Evolutionary conservation across 2,797 vertebrate genomes (phyloP), one percentile per base, ranked within the genome.

Genomic region (Vipera latastei): DNA sequence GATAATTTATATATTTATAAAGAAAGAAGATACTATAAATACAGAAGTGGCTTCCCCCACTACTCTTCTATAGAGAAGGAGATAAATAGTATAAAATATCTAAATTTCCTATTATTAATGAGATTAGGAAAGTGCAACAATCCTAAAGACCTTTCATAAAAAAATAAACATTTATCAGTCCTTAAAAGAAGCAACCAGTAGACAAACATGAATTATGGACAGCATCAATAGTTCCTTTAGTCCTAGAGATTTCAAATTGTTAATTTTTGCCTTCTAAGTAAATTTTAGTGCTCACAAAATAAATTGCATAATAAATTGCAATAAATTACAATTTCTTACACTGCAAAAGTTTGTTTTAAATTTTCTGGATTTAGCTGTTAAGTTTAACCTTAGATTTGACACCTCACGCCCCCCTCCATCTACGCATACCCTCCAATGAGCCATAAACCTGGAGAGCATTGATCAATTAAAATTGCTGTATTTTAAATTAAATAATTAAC

Each of bases 271-370:
- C 69, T 69, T 86, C 60, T 44, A 4, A 38, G 87, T 86, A 69
- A 20, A 26, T 86, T 89, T 91, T 93, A 69, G 69, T 83, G 57
- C 18, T 78, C 44, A 78, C 7, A 93, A 78, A 91, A 93, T 83
- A 89, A 91, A 93, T 93, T 44, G 20, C 59, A 83, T 12, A 63
- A 89, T 91, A 88, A 90, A 53, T 53, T 53, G 91, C 91, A 44
- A 89, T 91, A 88, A 90, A 53, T 53, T 53, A 89, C 91, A 44
- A 32, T 89, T 59, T 86, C 48, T 32, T 91, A 53, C 22, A n/a
- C 26, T 86, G 25, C 32, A 26, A 90, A 92, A 91, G 88, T 11
- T 38, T 6, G 28, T 88, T 86, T 90, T 90, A 94, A 92, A 73
- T 90, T 73, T 26, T 89, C n/a, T 32, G 25, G 60, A 26, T 20